Evolutionary conservation across 2,888 invertebrate genomes (phyloP).

Genomic region (Perithous albicinctus): DNA sequence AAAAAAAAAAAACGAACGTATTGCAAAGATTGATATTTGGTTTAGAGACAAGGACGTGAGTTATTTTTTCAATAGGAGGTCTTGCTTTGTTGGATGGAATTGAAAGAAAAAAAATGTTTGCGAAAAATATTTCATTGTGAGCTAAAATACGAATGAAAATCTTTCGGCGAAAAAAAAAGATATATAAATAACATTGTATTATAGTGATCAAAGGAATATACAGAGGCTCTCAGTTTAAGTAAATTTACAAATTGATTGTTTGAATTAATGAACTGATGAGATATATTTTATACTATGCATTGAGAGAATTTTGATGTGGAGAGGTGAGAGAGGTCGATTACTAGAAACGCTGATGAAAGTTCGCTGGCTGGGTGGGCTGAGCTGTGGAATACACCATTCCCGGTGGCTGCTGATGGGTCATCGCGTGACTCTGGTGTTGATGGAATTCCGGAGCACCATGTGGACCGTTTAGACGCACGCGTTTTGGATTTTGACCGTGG

Average conservation of each 20-base stretch:
- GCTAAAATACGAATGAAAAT: conserved; percentile 4
- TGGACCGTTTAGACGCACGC: conserved; percentile 88
- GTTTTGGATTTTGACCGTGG: conserved; percentile 88
- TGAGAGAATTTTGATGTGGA: conserved; percentile 1
- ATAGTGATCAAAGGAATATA: conserved; percentile 74
- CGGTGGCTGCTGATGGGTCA: conserved; percentile 83
- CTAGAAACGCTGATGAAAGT: conserved; percentile 84
- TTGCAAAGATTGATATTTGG: background rate
- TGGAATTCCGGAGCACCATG: conserved; percentile 84
- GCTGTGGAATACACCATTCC: conserved; percentile 84
- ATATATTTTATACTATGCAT: conserved; percentile 14
- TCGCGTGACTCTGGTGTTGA: conserved; percentile 83
- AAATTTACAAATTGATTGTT: conserved; percentile 56
- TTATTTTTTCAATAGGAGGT: too few relatives aligned
- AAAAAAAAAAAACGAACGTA: too few relatives aligned
- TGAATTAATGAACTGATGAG: conserved; percentile 48
- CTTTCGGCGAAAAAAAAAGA: conserved; percentile 25
- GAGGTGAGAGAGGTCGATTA: background rate
- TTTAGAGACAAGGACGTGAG: too few relatives aligned
- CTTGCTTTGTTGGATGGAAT: too few relatives aligned
- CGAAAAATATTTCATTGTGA: background rate
- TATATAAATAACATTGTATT: conserved; percentile 78
- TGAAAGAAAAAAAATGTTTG: background rate
- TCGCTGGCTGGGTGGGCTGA: conserved; percentile 83
- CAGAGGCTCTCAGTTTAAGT: conserved; percentile 61